Conservation (phyloP, 1,140 invertebrate species). For the Drosophila asahinai region DNA sequence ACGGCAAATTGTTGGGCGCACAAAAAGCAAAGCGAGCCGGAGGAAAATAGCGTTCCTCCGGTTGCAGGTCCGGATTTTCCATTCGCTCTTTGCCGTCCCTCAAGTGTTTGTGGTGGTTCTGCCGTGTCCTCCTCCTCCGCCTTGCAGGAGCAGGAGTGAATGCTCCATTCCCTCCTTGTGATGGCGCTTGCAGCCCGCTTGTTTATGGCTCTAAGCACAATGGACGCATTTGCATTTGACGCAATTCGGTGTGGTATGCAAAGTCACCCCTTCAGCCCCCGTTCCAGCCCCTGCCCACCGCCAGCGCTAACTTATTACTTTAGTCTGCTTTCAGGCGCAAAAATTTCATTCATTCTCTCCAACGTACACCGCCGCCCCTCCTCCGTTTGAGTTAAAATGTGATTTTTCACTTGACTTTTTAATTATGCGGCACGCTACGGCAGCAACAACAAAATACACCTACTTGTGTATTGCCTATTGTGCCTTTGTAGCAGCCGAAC, state of each 20-base stretch:
- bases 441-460: slow-evolving; percentile 66
- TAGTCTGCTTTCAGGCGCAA: slow-evolving; percentile 77
- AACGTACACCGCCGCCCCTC: slow-evolving; percentile 14
- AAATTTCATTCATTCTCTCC: slow-evolving; percentile 73
- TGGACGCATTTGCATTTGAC: slow-evolving; percentile 80
- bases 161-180: slow-evolving; percentile 4
- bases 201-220: slow-evolving; percentile 54
- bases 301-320: slow-evolving; percentile 64
- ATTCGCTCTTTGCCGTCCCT: slow-evolving; percentile 65
- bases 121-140: neutral
- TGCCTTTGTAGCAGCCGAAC: slow-evolving; percentile 46
- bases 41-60: slow-evolving; percentile 17
- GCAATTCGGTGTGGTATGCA: slow-evolving; percentile 62
- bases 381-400: slow-evolving; percentile 77
- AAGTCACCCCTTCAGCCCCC: slow-evolving; percentile 4
- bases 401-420: slow-evolving; percentile 85
- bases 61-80: slow-evolving; percentile 35
- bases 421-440: slow-evolving; percentile 74
- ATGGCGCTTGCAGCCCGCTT: slow-evolving; percentile 60
- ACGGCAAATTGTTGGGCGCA: slow-evolving; percentile 58
- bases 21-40: slow-evolving; percentile 20
- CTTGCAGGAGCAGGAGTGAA: neutral
- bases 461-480: slow-evolving; percentile 73
- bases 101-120: slow-evolving; percentile 61
- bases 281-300: neutral